phyloP scores from a whole-genome alignment of 1,140 invertebrate genomes.

The Trypoxylus dichotomus region DNA sequence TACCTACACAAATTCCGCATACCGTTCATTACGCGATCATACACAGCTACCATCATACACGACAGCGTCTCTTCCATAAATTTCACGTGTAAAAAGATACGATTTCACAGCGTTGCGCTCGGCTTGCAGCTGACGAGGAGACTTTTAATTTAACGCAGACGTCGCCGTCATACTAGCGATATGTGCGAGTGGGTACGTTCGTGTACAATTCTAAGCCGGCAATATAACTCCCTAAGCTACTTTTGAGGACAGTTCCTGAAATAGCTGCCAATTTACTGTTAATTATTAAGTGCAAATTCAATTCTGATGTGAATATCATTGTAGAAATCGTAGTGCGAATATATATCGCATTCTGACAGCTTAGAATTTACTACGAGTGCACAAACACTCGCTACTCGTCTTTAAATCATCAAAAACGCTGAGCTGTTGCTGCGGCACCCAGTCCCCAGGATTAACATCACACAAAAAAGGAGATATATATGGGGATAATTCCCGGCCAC shows the following conservation, averaged over 20 bases:
- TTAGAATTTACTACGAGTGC: too few species aligned
- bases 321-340: too few species aligned
- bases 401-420: constrained; percentile 45
- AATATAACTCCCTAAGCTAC: too few species aligned
- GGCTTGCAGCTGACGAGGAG: constrained; percentile 31
- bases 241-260: too few species aligned
- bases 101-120: constrained; percentile 34
- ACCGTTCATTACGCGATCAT: neutral
- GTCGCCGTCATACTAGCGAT: neutral
- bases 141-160: constrained; percentile 33
- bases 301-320: too few species aligned
- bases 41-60: neutral
- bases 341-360: too few species aligned
- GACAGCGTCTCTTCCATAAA: neutral
- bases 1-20: neutral
- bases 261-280: too few species aligned
- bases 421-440: constrained; percentile 35
- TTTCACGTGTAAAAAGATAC: constrained; percentile 22
- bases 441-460: constrained; percentile 39
- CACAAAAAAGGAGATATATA: constrained; percentile 38
- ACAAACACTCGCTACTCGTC: constrained; percentile 23
- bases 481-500: constrained; percentile 35
- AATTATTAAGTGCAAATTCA: too few species aligned
- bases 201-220: too few species aligned
- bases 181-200: neutral